phyloP scores from a whole-genome alignment of 2,888 invertebrate species.

The Agrilus mali region DNA sequence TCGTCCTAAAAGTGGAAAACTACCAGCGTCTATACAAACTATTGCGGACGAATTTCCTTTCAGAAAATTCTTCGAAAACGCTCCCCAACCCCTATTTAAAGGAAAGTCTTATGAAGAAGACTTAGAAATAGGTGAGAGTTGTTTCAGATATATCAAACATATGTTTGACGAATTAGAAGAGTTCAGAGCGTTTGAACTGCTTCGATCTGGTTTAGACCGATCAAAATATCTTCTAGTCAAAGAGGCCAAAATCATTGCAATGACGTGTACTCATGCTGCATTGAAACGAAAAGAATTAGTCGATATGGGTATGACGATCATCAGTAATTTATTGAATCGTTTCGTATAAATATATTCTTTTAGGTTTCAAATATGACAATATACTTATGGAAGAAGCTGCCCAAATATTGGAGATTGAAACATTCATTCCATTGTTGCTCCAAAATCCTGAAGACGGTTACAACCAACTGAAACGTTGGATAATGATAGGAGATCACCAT shows the following conservation, averaged over 20 bases:
- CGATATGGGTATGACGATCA: slow-evolving; percentile 52
- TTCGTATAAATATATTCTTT: slow-evolving; percentile 6
- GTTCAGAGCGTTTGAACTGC: slow-evolving; percentile 92
- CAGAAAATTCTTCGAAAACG: slow-evolving; percentile 82
- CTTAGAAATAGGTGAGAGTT: slow-evolving; percentile 80
- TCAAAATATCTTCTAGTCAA: slow-evolving; percentile 94
- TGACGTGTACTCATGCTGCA: slow-evolving; percentile 99
- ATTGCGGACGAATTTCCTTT: slow-evolving; percentile 85
- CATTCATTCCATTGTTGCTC: slow-evolving; percentile 94
- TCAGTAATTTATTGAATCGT: neutral
- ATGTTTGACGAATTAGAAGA: slow-evolving; percentile 97
- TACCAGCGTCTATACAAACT: slow-evolving; percentile 34
- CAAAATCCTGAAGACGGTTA: slow-evolving; percentile 96
- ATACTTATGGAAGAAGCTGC: slow-evolving; percentile 99
- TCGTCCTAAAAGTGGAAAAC: slow-evolving; percentile 36
- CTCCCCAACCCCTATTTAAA: slow-evolving; percentile 86
- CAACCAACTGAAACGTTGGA: slow-evolving; percentile 95
- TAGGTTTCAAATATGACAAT: slow-evolving; percentile 93
- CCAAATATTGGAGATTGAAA: slow-evolving; percentile 98
- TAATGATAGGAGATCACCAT: slow-evolving; percentile 99
- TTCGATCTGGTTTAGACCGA: slow-evolving; percentile 89
- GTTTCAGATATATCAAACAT: slow-evolving; percentile 86
- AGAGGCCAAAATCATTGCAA: slow-evolving; percentile 98
- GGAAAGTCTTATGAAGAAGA: slow-evolving; percentile 66
- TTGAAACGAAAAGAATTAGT: slow-evolving; percentile 92